Percentiles rank a stretch among this genome's conserved stretches.
phyloP scores from a whole-genome alignment of 2,797 vertebrate species.

The Oreortyx pictus region DNA sequence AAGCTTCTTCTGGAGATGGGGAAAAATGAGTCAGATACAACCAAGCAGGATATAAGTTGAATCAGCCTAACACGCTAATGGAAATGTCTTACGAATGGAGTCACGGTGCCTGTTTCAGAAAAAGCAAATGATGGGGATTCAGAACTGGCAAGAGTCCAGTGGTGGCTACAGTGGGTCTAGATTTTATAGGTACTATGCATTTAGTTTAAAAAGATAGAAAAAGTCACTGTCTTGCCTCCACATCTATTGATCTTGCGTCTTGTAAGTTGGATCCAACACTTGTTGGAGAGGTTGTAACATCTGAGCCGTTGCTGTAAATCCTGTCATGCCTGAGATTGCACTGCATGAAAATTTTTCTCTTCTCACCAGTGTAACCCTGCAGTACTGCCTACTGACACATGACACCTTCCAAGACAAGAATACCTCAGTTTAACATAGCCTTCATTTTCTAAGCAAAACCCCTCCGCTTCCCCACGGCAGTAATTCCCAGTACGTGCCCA shows the following conservation, averaged over 20 bases:
- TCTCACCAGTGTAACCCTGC: neutral
- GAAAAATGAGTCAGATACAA: slow-evolving; percentile 40
- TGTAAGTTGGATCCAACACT: neutral
- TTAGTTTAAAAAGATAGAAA: neutral
- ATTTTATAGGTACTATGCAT: neutral
- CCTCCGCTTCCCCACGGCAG: neutral
- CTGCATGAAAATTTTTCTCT: neutral
- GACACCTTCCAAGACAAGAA: neutral
- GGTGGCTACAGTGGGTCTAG: neutral
- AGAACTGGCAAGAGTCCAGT: neutral
- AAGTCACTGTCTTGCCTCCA: neutral
- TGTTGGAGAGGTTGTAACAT: neutral
- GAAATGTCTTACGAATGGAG: slow-evolving; percentile 26
- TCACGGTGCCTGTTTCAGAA: slow-evolving; percentile 30
- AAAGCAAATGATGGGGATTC: slow-evolving; percentile 30
- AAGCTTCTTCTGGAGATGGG: slow-evolving; percentile 5
- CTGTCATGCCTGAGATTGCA: neutral
- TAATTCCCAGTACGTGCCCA: neutral
- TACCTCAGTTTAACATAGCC: neutral
- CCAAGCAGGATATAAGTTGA: slow-evolving; percentile 46
- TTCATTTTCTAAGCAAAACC: neutral
- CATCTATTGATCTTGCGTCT: neutral
- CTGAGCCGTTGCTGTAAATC: neutral
- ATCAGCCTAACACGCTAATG: slow-evolving; percentile 38
- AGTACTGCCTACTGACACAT: neutral